A percentile compares a stretch with the other conserved stretches of the same genome.
These are phyloP conservation scores for Drosophila nikananu DNA, from an alignment of 1,140 invertebrate species.

Conservation along the genomic window DNA sequence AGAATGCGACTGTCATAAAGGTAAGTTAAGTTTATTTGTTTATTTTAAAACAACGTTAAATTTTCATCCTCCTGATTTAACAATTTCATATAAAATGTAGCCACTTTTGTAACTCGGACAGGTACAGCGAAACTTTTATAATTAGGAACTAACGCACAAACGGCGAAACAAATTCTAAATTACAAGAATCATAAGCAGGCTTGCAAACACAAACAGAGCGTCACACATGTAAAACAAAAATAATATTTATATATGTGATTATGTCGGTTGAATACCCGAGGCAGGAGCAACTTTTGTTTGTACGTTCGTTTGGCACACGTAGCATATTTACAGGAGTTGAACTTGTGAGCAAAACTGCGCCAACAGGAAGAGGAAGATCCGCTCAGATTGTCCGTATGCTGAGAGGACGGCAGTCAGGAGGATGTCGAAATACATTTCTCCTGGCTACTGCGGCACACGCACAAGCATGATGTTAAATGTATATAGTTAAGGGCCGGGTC, in stretches of 20 bases:
- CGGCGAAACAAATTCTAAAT: conserved; percentile 48
- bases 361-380: conserved; percentile 62
- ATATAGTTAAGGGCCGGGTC: conserved; percentile 54
- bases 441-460: conserved; percentile 5
- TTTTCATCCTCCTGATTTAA: neutral
- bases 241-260: conserved; percentile 73
- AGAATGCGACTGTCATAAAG: neutral
- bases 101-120: conserved; percentile 4
- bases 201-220: conserved; percentile 11
- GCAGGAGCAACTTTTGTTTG: conserved; percentile 68
- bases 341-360: conserved; percentile 62
- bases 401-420: conserved; percentile 23
- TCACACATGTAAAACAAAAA: conserved; percentile 46
- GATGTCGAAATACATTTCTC: conserved; percentile 26
- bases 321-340: conserved; percentile 73
- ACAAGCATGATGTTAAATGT: conserved; percentile 27
- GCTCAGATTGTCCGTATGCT: conserved; percentile 65
- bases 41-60: no score
- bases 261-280: conserved; percentile 53
- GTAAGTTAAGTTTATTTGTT: neutral
- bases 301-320: conserved; percentile 40
- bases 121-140: conserved; percentile 50
- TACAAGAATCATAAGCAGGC: conserved; percentile 48
- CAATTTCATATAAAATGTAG: neutral
- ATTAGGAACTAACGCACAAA: conserved; percentile 60